Evolutionary conservation across 2,113 vertebrate genomes (phyloP), one percentile per base, ranked within the genome.

Genomic region (Dolichallabes microphthalmus): DNA sequence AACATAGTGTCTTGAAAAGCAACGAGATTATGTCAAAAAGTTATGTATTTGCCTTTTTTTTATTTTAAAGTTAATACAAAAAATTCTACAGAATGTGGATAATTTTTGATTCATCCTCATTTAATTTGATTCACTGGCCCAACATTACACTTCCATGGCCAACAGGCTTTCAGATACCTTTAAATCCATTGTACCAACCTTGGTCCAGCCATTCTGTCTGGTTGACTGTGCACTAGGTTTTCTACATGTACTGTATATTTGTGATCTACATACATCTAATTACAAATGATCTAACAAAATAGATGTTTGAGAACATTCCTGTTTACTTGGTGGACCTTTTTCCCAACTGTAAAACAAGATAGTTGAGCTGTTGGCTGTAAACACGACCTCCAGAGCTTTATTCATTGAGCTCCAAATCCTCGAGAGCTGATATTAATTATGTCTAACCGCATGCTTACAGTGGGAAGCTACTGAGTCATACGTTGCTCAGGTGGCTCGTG

Each of bases 361-460:
- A n/a, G 45, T 45, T 11, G 73, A 52, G 45, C 39, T 25, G 39
- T 75, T 12, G 45, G 32, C 63, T 2, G 63, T 53, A 27, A 75
- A 75, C 20, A 2, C 39, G 12, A n/a, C 10, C 75, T 75, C 88
- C 88, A 86, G 92, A 82, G 91, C 86, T 82, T 91, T 91, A 91
- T 90, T 80, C 86, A 92, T 91, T 91, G 92, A 93, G 27, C n/a
- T 77, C 75, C n/a, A 35, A 57, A 27, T 78, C 27, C 53, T 58
- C 53, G 57, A 45, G 53, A 78, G 35, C 53, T 32, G 76, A 78
- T 78, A 58, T 78, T 78, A 35, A 78, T 78, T 78, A 58, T 58
- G 76, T 78, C 58, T 57, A 58, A 27, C 73, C 25, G 22, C 78
- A 80, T 63, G 39, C 32, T 50, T 50, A 68, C 80, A 68, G 80